These are phyloP conservation scores for Nowickia ferox DNA, from an alignment of 2,888 invertebrate species.

Conservation along the genomic window DNA sequence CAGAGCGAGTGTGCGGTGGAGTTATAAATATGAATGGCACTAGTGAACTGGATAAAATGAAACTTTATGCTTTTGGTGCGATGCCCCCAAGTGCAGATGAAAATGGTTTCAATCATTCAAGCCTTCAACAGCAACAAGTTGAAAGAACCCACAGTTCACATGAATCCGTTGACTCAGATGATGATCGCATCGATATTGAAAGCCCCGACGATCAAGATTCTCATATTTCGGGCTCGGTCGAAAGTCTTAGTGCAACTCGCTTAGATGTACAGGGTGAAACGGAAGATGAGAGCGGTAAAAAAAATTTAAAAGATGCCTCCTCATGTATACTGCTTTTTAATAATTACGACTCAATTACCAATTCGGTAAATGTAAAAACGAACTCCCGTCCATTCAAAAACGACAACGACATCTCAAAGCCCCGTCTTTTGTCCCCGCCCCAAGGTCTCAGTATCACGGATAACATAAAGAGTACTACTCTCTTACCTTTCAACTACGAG, in stretches of 20 bases:
- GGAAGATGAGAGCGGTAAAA: constrained; percentile 62
- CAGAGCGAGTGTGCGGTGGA: constrained; percentile 11
- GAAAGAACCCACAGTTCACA: constrained; percentile 75
- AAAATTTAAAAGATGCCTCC: constrained; percentile 73
- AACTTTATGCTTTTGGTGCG: constrained; percentile 60
- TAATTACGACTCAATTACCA: constrained; percentile 77
- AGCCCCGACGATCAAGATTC: constrained; percentile 82
- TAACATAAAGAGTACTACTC: constrained; percentile 73
- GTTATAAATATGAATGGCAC: constrained; percentile 27
- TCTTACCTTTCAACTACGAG: constrained; percentile 78
- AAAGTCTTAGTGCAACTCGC: constrained; percentile 79
- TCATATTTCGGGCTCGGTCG: constrained; percentile 82
- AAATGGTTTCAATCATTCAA: constrained; percentile 50
- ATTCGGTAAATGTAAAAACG: constrained; percentile 74
- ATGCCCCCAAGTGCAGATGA: constrained; percentile 65
- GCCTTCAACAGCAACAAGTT: constrained; percentile 51
- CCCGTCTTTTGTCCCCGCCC: constrained; percentile 35
- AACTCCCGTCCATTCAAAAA: constrained; percentile 77
- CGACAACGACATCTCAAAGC: constrained; percentile 57
- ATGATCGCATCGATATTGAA: constrained; percentile 83
- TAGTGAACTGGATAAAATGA: constrained; percentile 68
- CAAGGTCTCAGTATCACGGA: constrained; percentile 51
- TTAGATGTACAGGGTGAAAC: constrained; percentile 76
- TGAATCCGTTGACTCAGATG: constrained; percentile 80
- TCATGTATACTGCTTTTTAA: constrained; percentile 79